Base-by-base conservation (phyloP, 2,888 invertebrate species). In the Rugalucina vietnamica region DNA sequence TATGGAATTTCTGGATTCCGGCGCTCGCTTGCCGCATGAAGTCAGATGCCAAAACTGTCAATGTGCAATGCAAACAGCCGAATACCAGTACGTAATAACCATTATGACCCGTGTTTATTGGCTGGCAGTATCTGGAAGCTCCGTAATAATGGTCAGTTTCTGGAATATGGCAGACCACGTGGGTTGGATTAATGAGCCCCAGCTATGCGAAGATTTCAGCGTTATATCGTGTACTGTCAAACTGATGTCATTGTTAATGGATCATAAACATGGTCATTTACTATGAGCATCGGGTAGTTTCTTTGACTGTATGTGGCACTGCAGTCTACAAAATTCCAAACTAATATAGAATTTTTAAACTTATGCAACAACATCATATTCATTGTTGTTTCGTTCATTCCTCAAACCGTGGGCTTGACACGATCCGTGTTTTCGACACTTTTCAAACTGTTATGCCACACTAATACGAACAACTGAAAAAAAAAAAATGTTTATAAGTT, bases 171-270 rank as follows among this genome's bases (percentile, higher is more conserved):
- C 65, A 65, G 34, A 34, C 21, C 65, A 65, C 65, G 65, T 65
- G 65, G 65, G 32, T 5, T 1, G 34, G 5, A 65, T 65, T 65
- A 65, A 65, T 65, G 65, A 8, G 5, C 24, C 34, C 65, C 12
- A 65, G 65, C 34, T 34, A 65, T 65, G 29, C 65, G 29, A 32
- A 65, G 29, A 29, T 27, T 65, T 65, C 65, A 34, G 29, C 29
- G 65, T 65, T 34, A 34, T 65, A 65, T 65, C 65, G 14, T 29
- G 18, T 27, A 32, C 60, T 65, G 65, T 65, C 65, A 65, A 29
- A 65, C 10, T 29, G 65, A 65, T 65, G 65, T 34, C 65, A 65
- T 65, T 65, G 65, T 29, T 65, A 65, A 65, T 65, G 32, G 65
- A 65, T 65, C 65, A 65, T 65, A 65, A 65, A 65, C 34, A 65